These are phyloP conservation scores for Dermatemys mawii DNA, from an alignment of 2,113 vertebrate genomes.

Conservation along the genomic window DNA sequence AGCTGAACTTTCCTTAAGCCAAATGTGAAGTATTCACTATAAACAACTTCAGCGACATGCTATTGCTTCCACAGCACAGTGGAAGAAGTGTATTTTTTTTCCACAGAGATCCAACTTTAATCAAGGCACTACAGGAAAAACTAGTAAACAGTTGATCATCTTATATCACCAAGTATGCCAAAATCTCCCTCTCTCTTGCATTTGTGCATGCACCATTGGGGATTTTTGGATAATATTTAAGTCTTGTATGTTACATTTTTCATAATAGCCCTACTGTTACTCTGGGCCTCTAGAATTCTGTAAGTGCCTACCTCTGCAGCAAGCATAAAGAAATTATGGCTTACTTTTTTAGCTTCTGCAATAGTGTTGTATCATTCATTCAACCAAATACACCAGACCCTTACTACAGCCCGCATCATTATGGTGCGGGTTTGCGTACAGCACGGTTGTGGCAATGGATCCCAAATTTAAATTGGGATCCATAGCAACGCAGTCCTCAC, in stretches of 20 bases:
- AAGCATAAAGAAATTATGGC: neutral
- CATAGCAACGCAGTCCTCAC: too few relatives aligned
- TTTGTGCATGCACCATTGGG: neutral
- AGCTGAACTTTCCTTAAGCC: slow-evolving; percentile 10
- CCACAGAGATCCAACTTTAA: neutral
- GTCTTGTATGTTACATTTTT: neutral
- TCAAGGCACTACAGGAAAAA: neutral
- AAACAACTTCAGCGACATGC: neutral
- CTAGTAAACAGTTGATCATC: neutral
- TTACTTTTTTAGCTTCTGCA: neutral
- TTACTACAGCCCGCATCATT: too few relatives aligned
- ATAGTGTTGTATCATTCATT: neutral
- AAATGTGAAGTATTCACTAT: neutral
- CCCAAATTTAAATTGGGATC: too few relatives aligned
- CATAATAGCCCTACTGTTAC: neutral
- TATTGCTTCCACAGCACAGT: neutral
- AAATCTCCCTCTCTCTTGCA: neutral
- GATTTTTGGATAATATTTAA: neutral
- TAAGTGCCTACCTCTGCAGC: neutral
- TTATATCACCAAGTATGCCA: neutral
- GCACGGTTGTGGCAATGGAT: too few relatives aligned
- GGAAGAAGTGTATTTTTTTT: neutral
- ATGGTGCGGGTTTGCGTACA: too few relatives aligned
- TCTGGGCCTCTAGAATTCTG: neutral
- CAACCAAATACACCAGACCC: too few relatives aligned